Base-by-base conservation (phyloP, 1,140 invertebrate genomes). In the Drosophila santomea region DNA sequence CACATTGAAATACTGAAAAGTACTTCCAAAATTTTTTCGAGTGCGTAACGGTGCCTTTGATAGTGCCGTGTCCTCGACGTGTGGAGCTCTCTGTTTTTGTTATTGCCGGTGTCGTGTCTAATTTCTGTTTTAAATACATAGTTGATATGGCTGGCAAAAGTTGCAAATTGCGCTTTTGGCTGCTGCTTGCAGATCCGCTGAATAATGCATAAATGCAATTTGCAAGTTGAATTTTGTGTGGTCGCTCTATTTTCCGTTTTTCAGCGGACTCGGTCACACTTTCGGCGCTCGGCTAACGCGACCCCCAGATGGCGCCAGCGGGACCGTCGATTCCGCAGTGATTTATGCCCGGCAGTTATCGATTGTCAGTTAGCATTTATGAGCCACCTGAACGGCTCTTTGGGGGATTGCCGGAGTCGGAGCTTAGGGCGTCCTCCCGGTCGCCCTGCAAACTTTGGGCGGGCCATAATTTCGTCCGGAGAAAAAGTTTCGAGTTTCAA, bases 111-210 rank as follows among this genome's bases (percentile, higher is more conserved):
- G 82, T 71, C 83, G 83, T 63, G 78, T 86, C 82, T 86, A 86
- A 86, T 86, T 86, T 86, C 56, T 77, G 78, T 88, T 86, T 86
- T 82, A 86, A 86, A 86, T 81, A 86, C 82, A 86, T 86, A 88
- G 83, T 82, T 86, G 83, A 88, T 86, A 78, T 74, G 32, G 61
- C 51, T 25, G 56, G 78, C 32, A 81, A 86, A 86, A 75, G 78
- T 86, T 85, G 73, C 8, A 32, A 32, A 32, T 81, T 81, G 78
- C 48, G 60, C 56, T 74, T 80, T 83, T 57, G 43, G 41, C 52
- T 67, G 28, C 43, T 25, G 59, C 55, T 73, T 28, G 52, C 36
- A 39, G 41, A 25, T 44, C 52, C 61, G 44, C 57, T 85, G 69
- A 85, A 86, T 86, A 82, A 75, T 74, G 58, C 50, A 71, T 57